These are phyloP conservation scores for Eurosta solidaginis DNA, from an alignment of 1,140 invertebrate genomes.

Conservation along the genomic window DNA sequence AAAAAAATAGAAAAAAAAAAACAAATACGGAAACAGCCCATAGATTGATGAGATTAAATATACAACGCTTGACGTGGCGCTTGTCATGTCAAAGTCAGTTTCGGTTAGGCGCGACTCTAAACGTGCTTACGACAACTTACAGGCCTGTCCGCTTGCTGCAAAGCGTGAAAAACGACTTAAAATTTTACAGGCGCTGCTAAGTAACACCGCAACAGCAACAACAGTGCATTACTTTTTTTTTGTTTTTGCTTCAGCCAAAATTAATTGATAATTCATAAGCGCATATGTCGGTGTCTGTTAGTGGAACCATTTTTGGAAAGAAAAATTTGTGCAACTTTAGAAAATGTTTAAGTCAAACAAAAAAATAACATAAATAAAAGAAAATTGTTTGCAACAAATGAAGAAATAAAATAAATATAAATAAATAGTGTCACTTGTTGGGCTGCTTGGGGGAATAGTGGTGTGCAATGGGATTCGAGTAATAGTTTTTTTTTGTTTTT, in stretches of 20 bases:
- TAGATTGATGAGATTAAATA: neutral
- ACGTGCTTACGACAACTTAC: neutral
- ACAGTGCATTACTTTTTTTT: neutral
- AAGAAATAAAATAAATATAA: conserved; percentile 1
- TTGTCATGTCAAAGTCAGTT: conserved; percentile 15
- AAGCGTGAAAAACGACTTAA: neutral
- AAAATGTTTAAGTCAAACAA: neutral
- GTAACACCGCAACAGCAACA: neutral
- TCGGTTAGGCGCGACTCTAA: neutral
- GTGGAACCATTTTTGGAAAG: conserved; percentile 3
- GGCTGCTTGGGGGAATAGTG: neutral
- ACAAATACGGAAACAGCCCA: neutral
- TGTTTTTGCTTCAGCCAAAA: neutral
- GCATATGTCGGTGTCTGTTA: neutral
- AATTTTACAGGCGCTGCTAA: neutral
- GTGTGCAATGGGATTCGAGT: neutral
- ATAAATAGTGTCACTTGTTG: neutral
- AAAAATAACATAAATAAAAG: neutral
- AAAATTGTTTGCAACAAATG: neutral
- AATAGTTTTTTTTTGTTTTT: neutral
- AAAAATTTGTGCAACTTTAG: neutral
- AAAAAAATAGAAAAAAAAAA: neutral
- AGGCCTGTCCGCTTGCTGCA: neutral
- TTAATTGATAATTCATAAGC: conserved; percentile 29
- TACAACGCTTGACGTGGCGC: neutral